Evolutionary conservation across 1,140 invertebrate genomes (phyloP), one percentile per base, ranked within the genome.

Genomic region (Zaprionus ornatus): DNA sequence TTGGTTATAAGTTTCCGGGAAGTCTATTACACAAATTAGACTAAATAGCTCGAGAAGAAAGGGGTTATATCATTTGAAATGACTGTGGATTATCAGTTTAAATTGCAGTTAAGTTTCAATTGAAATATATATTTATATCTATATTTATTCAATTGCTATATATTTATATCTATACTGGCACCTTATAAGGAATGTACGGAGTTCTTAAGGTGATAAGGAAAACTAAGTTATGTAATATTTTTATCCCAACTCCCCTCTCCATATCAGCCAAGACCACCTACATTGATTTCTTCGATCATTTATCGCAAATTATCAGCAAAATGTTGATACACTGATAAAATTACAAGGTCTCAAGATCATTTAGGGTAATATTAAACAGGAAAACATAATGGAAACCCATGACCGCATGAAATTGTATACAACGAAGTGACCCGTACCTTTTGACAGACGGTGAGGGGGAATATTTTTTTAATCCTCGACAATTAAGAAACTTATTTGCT

Each of bases 361-460:
- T 88, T 84, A 71, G 40, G 61, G 71, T 66, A 81, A 67, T 80
- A 76, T 79, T 90, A 76, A 65, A 72, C 74, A 66, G 66, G n/a
- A 17, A 70, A 70, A 42, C 27, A 60, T 45, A 68, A 55, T 7
- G 63, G 59, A 74, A 45, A 65, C 29, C 50, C 70, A 70, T 56
- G 78, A 85, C 81, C 72, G 78, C 75, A 81, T 88, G 85, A 68
- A 88, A 88, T 88, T 90, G 73, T 76, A 80, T 72, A 84, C 74
- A 27, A 32, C 12, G 23, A 42, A 60, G 13, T 40, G 19, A 21
- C 10, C 19, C 10, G 9, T 12, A 21, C 5, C 27, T 9, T 7
- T 10, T 19, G 7, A 12, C 2, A 19, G 2, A 17, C 45, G 63
- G 60, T 52, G 29, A 68, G 40, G 40, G 40, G n/a, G 40, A 45